Percentiles rank a stretch among this genome's conserved stretches.
Evolutionary conservation across 2,797 vertebrate species (phyloP).

Genomic region (Rachycentron canadum): DNA sequence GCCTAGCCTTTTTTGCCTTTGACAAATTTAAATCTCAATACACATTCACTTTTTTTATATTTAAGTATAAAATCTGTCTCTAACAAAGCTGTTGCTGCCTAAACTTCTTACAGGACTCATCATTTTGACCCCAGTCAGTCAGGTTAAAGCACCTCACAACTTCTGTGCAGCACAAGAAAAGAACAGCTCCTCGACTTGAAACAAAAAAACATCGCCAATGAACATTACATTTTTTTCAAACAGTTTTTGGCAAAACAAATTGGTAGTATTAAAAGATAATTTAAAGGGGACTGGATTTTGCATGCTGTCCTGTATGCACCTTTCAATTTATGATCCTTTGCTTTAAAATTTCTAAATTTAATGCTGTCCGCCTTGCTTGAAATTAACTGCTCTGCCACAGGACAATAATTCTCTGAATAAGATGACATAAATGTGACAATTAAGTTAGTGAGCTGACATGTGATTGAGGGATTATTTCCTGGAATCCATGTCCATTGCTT

Average conservation of each 20-base stretch:
- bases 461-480: conserved; percentile 41
- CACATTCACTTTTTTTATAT: background rate
- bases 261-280: background rate
- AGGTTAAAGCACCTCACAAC: background rate
- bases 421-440: conserved; percentile 23
- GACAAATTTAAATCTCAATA: background rate
- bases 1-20: no score
- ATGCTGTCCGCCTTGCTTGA: conserved; percentile 9
- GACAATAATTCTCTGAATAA: conserved; percentile 40
- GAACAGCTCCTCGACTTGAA: background rate
- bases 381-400: conserved; percentile 9
- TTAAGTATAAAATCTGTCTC: conserved; percentile 1
- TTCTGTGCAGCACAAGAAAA: background rate
- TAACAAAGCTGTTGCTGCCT: background rate
- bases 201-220: background rate
- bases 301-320: background rate
- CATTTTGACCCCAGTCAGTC: background rate
- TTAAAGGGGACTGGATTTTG: background rate
- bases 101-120: background rate
- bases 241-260: background rate
- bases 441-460: conserved; percentile 24
- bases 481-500: conserved; percentile 9
- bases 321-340: background rate
- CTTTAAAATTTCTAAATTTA: background rate
- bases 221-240: background rate